Conservation (phyloP, 2,113 vertebrate species). For the Taurulus bubalis region DNA sequence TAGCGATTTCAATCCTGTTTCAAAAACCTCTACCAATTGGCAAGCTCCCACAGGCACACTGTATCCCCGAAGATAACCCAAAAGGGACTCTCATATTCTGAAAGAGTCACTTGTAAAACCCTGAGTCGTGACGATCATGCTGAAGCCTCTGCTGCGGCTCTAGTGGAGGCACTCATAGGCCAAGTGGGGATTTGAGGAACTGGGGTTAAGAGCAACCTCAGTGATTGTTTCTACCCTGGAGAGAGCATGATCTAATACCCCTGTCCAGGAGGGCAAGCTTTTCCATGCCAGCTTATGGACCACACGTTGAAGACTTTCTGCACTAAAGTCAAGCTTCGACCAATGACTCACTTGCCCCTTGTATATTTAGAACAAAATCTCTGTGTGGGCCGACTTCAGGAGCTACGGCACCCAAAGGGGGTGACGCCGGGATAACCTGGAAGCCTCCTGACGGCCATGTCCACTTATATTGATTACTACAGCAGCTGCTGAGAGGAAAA, state of each 20-base stretch:
- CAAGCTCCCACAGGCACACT: constrained; percentile 57
- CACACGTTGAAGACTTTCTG: constrained; percentile 27
- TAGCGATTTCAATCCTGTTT: constrained; percentile 64
- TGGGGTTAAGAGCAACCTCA: constrained; percentile 70
- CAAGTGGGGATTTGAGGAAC: constrained; percentile 75
- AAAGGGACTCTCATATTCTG: constrained; percentile 69
- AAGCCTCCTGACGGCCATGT: constrained; percentile 57
- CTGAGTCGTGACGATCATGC: constrained; percentile 67
- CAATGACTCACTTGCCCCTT: constrained; percentile 35
- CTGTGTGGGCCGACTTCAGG: constrained; percentile 33
- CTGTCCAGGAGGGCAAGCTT: constrained; percentile 48
- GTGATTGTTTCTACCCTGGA: constrained; percentile 58
- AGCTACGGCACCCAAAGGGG: constrained; percentile 51
- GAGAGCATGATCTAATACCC: constrained; percentile 59
- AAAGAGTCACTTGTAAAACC: constrained; percentile 77
- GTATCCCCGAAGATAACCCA: constrained; percentile 69
- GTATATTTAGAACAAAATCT: constrained; percentile 59
- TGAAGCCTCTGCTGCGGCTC: constrained; percentile 58
- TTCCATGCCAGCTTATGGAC: constrained; percentile 48
- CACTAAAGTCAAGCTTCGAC: constrained; percentile 53
- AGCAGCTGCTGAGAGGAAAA: constrained; percentile 63
- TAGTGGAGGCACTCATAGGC: constrained; percentile 63
- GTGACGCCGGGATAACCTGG: constrained; percentile 58
- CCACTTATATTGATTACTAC: constrained; percentile 73
- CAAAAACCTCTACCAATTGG: constrained; percentile 50